Evolutionary conservation across 2,888 invertebrate genomes (phyloP).

Genomic region (Diachrysia chrysitis): DNA sequence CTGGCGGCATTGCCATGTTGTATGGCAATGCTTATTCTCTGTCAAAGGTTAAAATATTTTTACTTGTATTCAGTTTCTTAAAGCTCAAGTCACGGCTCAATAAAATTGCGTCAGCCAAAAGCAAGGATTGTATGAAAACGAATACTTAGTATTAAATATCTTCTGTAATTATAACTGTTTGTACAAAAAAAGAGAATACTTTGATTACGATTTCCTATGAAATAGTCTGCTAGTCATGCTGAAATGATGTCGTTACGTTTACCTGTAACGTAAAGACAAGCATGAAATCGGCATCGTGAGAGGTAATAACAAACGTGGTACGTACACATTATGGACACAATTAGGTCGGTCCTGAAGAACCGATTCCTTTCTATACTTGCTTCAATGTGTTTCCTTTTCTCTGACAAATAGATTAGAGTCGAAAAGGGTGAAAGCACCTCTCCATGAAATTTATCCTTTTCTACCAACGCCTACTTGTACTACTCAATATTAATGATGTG

Average conservation of each 20-base stretch:
- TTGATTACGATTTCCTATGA: not conserved
- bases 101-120: too few relatives aligned
- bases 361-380: slow-evolving; percentile 66
- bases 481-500: slow-evolving; percentile 88
- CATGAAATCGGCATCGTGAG: slow-evolving; percentile 71
- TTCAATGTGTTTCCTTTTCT: slow-evolving; percentile 70
- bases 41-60: too few relatives aligned
- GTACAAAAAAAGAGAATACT: not conserved
- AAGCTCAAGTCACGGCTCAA: too few relatives aligned
- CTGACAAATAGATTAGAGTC: slow-evolving; percentile 81
- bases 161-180: not conserved
- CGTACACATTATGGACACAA: slow-evolving; percentile 57
- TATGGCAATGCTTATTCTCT: too few relatives aligned
- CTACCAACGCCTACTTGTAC: slow-evolving; percentile 81
- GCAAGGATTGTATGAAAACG: too few relatives aligned
- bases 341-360: slow-evolving; percentile 56
- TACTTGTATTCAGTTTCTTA: too few relatives aligned
- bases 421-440: slow-evolving; percentile 86
- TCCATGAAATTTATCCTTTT: slow-evolving; percentile 83
- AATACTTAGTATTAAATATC: too few relatives aligned
- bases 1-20: too few relatives aligned
- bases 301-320: slow-evolving; percentile 55
- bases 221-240: not conserved
- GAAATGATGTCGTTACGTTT: slow-evolving; percentile 51
- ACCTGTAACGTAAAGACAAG: slow-evolving; percentile 62